Percentiles rank a stretch among this genome's conserved stretches.
Conservation (phyloP, 2,797 vertebrate species). For the Lepilemur ruficaudatus region DNA sequence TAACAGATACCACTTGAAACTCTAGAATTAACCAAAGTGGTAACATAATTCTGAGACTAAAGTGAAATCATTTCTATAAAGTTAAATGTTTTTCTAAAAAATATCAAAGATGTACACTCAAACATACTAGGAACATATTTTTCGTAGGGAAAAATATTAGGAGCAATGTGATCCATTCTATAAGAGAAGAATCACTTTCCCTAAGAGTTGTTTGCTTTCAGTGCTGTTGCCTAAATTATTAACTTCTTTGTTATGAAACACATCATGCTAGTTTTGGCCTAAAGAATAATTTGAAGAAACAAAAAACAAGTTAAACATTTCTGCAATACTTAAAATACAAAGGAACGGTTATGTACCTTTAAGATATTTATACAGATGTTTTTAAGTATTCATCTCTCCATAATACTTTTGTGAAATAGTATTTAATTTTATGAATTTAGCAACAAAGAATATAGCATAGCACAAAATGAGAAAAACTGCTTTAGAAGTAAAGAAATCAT, state of each 20-base stretch:
- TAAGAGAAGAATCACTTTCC: background rate
- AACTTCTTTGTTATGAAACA: constrained; percentile 1
- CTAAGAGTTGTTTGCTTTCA: background rate
- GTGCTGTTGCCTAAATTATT: background rate
- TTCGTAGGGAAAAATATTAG: background rate
- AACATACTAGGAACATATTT: background rate
- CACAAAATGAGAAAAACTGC: constrained; percentile 19
- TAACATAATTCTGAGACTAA: background rate
- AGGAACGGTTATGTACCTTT: background rate
- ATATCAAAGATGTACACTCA: background rate
- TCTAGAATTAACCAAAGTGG: background rate
- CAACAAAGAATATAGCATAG: background rate
- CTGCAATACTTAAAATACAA: constrained; percentile 14
- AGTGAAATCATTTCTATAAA: background rate
- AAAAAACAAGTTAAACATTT: background rate
- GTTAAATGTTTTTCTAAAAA: background rate
- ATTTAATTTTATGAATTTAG: constrained; percentile 41
- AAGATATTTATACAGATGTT: background rate
- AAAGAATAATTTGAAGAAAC: background rate
- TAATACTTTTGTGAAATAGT: background rate
- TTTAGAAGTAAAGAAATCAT: constrained; percentile 43
- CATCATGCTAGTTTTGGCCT: background rate
- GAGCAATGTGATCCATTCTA: background rate
- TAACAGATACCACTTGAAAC: background rate
- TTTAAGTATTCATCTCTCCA: background rate